Conservation (phyloP, 1,140 invertebrate genomes). For the Monomorium pharaonis region DNA sequence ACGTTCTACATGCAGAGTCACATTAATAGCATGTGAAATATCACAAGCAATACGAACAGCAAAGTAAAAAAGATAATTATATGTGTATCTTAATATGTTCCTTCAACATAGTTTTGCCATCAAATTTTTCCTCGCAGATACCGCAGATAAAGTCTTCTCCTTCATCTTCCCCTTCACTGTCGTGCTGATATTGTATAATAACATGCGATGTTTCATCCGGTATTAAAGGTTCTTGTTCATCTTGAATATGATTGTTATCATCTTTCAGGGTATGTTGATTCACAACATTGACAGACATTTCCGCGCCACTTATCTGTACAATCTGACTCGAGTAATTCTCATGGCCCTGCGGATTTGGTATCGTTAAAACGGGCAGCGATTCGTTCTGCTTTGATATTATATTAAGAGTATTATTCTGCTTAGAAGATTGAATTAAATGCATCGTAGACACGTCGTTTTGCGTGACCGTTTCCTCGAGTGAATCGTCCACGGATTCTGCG, state of each 20-base stretch:
- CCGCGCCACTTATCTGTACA: conserved; percentile 59
- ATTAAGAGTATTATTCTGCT: conserved; percentile 72
- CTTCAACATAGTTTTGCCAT: conserved; percentile 80
- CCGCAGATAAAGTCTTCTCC: conserved; percentile 77
- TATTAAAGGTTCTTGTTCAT: conserved; percentile 64
- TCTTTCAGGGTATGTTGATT: conserved; percentile 49
- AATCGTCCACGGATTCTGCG: conserved; percentile 27
- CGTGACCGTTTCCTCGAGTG: conserved; percentile 50
- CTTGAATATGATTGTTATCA: conserved; percentile 55
- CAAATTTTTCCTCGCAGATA: conserved; percentile 82
- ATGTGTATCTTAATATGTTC: conserved; percentile 84
- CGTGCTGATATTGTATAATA: conserved; percentile 68
- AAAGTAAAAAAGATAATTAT: conserved; percentile 72
- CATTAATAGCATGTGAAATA: conserved; percentile 59
- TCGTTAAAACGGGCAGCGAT: conserved; percentile 76
- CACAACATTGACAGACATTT: conserved; percentile 69
- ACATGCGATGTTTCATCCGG: conserved; percentile 59
- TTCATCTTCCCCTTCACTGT: conserved; percentile 73
- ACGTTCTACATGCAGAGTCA: conserved; percentile 41
- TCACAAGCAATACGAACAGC: conserved; percentile 62
- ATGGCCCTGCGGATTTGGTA: conserved; percentile 78
- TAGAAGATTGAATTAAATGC: conserved; percentile 72
- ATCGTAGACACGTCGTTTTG: conserved; percentile 65
- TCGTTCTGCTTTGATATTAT: conserved; percentile 81
- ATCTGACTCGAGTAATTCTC: conserved; percentile 80